Evolutionary conservation across 2,888 invertebrate species (phyloP), one percentile per base, ranked within the genome.

Genomic region (Napeogenes sylphis): DNA sequence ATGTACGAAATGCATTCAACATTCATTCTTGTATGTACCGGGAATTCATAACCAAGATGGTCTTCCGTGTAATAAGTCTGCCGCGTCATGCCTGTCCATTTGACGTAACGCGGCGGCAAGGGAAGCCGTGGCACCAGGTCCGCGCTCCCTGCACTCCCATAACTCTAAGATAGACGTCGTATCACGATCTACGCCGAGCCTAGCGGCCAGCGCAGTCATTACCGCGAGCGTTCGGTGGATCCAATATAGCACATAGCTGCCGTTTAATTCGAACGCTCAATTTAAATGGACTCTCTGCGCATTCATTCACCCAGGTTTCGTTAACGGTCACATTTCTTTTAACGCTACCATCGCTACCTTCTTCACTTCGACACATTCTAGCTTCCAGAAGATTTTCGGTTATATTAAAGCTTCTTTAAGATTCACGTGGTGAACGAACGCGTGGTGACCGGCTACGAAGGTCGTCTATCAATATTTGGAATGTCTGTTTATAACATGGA

Each of bases 101-200:
- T n/a, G n/a, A n/a, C n/a, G n/a, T n/a, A n/a, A n/a, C n/a, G n/a
- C n/a, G n/a, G n/a, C n/a, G n/a, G n/a, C n/a, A n/a, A n/a, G n/a
- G n/a, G n/a, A n/a, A n/a, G n/a, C n/a, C n/a, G n/a, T n/a, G n/a
- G n/a, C n/a, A n/a, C n/a, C n/a, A n/a, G n/a, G n/a, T n/a, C n/a
- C n/a, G n/a, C n/a, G n/a, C n/a, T n/a, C n/a, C n/a, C 98, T 92
- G 58, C 98, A 98, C 85, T 98, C 98, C 98, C 98, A 99, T 73
- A 99, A 86, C 85, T 98, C 98, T 71, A 99, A 91, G 75, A 99
- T 98, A 83, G 97, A 99, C 80, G 98, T 98, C 70, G 98, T 97
- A 84, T 98, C 98, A 80, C 98, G 94, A 91, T 99, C 98, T 63
- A 98, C 97, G 75, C 95, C 95, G 60, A 99, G 92, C 78, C 96